Conservation (phyloP, 2,888 invertebrate genomes). For the Mesodorylaimus sp. region DNA sequence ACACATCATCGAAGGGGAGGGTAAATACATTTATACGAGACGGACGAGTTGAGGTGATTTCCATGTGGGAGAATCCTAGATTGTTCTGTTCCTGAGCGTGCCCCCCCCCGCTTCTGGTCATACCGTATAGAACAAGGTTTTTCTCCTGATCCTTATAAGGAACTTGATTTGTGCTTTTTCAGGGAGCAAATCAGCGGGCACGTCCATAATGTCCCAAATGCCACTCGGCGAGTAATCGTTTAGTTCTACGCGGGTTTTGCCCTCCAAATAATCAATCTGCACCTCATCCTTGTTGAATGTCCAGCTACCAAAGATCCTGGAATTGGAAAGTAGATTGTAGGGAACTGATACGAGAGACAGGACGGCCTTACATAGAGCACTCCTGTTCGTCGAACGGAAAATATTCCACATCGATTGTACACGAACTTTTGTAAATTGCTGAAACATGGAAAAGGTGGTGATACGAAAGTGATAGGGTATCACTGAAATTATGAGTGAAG, state of each 20-base stretch:
- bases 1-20: too few species aligned
- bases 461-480: too few species aligned
- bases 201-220: conserved; percentile 93
- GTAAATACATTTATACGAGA: too few species aligned
- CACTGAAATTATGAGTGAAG: too few species aligned
- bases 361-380: conserved; percentile 24
- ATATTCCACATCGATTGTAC: conserved; percentile 96
- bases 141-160: conserved; percentile 59
- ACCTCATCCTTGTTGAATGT: conserved; percentile 94
- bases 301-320: conserved; percentile 99
- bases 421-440: conserved; percentile 96
- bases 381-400: conserved; percentile 57
- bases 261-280: conserved; percentile 73
- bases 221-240: conserved; percentile 95
- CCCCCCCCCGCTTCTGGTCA: too few species aligned
- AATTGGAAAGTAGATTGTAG: too few species aligned
- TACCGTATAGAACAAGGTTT: conserved; percentile 97
- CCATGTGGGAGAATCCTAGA: too few species aligned
- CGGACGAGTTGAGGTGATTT: too few species aligned
- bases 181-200: conserved; percentile 55
- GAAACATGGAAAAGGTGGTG: too few species aligned
- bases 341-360: conserved; percentile 8
- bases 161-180: conserved; percentile 21
- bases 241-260: conserved; percentile 77
- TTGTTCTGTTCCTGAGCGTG: too few species aligned